These are phyloP conservation scores for Rhynchonycteris naso DNA, from an alignment of 2,797 vertebrate species.

Conservation along the genomic window DNA sequence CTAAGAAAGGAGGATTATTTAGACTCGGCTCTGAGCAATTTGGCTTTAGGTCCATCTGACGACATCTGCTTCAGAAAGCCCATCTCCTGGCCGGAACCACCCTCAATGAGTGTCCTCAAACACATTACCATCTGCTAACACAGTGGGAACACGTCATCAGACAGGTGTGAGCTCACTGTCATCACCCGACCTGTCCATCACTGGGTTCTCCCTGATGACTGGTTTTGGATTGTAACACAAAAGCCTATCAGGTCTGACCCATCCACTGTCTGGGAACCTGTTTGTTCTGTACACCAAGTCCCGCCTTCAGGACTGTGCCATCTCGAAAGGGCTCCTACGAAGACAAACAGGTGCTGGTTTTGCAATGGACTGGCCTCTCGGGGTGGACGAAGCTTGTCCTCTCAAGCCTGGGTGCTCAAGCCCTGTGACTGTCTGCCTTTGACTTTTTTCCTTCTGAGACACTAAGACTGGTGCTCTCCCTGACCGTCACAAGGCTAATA, in stretches of 20 bases:
- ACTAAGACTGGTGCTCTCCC: too few species aligned
- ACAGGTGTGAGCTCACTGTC: neutral
- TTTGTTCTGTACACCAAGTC: neutral
- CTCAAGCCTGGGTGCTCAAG: too few species aligned
- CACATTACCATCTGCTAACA: neutral
- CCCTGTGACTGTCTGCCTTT: neutral
- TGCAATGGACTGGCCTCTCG: rapidly evolving
- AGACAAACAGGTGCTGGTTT: too few species aligned
- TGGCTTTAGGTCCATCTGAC: neutral
- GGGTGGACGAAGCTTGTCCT: neutral
- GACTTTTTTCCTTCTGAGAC: neutral
- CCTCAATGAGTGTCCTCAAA: neutral
- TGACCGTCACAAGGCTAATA: neutral
- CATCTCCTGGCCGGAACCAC: neutral
- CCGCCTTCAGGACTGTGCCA: neutral
- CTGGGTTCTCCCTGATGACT: neutral
- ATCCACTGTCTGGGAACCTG: neutral
- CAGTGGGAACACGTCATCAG: rapidly evolving
- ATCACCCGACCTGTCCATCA: too few species aligned
- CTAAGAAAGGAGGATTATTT: neutral
- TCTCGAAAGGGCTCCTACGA: neutral
- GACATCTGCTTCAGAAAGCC: neutral
- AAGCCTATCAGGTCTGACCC: too few species aligned
- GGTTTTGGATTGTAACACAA: neutral
- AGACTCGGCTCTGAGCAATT: neutral